Conservation (phyloP, 2,797 vertebrate genomes). For the Rousettus madagascariensis region DNA sequence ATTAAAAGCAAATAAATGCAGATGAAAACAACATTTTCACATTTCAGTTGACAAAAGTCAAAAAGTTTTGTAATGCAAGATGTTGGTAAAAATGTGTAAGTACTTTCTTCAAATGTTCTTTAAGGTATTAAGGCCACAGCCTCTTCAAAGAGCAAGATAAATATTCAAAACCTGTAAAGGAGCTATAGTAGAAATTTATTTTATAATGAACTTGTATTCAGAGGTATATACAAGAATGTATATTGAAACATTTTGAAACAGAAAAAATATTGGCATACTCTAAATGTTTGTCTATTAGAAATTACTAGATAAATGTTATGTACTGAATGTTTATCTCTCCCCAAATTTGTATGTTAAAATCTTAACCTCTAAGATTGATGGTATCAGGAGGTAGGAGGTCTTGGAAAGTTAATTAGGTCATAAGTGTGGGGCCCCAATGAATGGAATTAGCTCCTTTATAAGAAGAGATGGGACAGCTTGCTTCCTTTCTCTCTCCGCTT, state of each 20-base stretch:
- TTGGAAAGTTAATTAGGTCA: background rate
- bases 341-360: background rate
- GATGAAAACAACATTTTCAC: background rate
- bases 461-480: background rate
- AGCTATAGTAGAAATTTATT: background rate
- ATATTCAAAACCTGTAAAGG: background rate
- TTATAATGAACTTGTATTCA: background rate
- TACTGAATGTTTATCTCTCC: background rate
- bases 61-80: background rate
- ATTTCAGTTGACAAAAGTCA: background rate
- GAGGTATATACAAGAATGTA: background rate
- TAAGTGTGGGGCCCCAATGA: background rate
- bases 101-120: background rate
- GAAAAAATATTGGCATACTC: background rate
- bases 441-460: background rate
- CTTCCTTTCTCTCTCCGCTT: background rate
- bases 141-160: background rate
- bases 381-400: background rate
- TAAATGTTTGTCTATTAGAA: slow-evolving; percentile 2
- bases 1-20: background rate
- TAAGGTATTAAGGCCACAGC: background rate
- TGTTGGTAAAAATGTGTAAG: background rate
- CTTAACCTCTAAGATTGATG: background rate
- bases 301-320: background rate
- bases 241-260: background rate